These are phyloP conservation scores for Falco peregrinus DNA, from an alignment of 2,797 vertebrate species.

Conservation along the genomic window DNA sequence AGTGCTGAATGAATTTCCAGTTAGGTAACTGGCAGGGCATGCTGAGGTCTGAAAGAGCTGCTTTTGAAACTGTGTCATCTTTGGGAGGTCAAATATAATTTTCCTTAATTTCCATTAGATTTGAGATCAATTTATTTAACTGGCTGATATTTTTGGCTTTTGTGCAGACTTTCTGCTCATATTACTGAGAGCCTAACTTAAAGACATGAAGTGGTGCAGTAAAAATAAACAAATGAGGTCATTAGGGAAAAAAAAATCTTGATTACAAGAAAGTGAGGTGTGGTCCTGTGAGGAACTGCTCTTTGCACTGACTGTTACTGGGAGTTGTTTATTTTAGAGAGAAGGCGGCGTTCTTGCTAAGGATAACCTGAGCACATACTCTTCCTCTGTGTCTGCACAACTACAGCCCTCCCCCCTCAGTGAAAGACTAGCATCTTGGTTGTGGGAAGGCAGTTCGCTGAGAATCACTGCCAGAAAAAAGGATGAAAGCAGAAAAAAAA, in stretches of 20 bases:
- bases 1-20: not conserved
- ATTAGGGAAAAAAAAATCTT: not conserved
- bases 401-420: not conserved
- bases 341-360: conserved; percentile 75
- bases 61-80: not conserved
- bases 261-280: conserved; percentile 32
- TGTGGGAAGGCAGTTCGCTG: conserved; percentile 63
- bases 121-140: not conserved
- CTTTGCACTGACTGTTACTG: conserved; percentile 86
- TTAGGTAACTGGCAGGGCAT: not conserved
- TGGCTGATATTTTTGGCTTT: not conserved
- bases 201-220: not conserved
- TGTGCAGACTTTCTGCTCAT: not conserved
- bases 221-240: conserved; percentile 20
- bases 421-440: conserved; percentile 62
- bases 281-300: conserved; percentile 36
- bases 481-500: conserved; percentile 49
- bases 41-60: not conserved
- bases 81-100: not conserved
- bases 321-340: conserved; percentile 81
- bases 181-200: not conserved
- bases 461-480: conserved; percentile 69
- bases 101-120: not conserved
- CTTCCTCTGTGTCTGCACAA: conserved; percentile 50
- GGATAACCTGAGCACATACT: conserved; percentile 75